phyloP scores from a whole-genome alignment of 2,797 vertebrate species.

The Neopelma chrysocephalum region DNA sequence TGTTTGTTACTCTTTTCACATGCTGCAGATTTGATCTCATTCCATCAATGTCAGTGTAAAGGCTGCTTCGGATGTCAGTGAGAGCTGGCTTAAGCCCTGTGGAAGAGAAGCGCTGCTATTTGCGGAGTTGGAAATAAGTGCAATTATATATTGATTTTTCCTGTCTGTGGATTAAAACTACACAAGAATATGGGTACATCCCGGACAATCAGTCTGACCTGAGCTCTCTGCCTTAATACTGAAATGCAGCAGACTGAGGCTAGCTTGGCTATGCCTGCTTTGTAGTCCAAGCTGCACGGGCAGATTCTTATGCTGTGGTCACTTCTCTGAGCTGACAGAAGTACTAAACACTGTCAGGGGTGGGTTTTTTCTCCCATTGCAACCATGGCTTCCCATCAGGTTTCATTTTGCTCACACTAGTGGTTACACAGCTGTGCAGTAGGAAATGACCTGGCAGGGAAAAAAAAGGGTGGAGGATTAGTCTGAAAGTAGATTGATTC shows the following conservation, averaged over 20 bases:
- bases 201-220: not conserved
- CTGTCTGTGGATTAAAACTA: not conserved
- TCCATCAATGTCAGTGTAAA: not conserved
- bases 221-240: not conserved
- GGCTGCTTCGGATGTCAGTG: not conserved
- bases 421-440: not conserved
- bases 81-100: not conserved
- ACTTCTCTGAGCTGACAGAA: not conserved
- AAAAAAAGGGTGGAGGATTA: not conserved
- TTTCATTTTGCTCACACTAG: not conserved
- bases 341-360: not conserved
- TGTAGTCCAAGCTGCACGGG: not conserved
- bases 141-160: not conserved
- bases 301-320: not conserved
- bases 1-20: not conserved
- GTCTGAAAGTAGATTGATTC: not conserved
- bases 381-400: fast-evolving
- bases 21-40: not conserved
- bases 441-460: not conserved
- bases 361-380: not conserved
- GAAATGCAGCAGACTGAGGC: not conserved
- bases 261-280: not conserved
- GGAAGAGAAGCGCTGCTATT: not conserved
- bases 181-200: not conserved
- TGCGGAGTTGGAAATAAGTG: not conserved